Evolutionary conservation across 92 coral and sea anemone genomes (phyloP).

Genomic region (Epizoanthus stellaris): DNA sequence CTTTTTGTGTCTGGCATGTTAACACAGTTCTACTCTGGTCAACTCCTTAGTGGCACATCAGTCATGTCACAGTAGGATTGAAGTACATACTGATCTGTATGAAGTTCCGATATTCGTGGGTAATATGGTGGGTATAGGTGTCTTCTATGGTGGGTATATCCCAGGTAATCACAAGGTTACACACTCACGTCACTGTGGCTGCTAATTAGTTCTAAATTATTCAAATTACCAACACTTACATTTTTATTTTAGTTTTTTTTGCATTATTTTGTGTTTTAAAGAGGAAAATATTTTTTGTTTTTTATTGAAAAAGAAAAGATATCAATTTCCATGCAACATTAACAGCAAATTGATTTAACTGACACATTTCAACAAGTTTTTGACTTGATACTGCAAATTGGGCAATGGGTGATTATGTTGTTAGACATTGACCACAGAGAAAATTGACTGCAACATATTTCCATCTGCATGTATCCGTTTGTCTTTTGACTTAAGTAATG

Average conservation of each 20-base stretch:
- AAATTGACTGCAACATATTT: too few relatives aligned
- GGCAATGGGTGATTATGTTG: too few relatives aligned
- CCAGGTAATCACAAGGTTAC: constrained; percentile 63
- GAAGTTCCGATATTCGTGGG: constrained; percentile 67
- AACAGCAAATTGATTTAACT: too few relatives aligned
- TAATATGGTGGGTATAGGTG: constrained; percentile 99
- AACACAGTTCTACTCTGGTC: constrained; percentile 29
- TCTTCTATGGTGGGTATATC: constrained; percentile 52
- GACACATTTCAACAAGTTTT: too few relatives aligned
- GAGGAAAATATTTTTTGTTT: too few relatives aligned
- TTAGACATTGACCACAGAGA: too few relatives aligned
- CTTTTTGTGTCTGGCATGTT: constrained; percentile 32
- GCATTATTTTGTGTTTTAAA: neutral
- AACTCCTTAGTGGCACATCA: constrained; percentile 44
- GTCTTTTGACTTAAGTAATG: too few relatives aligned
- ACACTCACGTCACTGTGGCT: neutral
- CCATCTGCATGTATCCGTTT: too few relatives aligned
- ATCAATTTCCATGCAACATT: too few relatives aligned
- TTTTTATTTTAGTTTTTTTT: neutral
- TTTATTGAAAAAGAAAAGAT: too few relatives aligned
- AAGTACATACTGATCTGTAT: constrained; percentile 17
- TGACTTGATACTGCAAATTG: too few relatives aligned
- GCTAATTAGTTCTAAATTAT: neutral
- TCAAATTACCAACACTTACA: neutral
- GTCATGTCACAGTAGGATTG: constrained; percentile 46